Evolutionary conservation across 2,888 invertebrate species (phyloP), one percentile per base, ranked within the genome.

Genomic region (Microctonus aethiopoides): DNA sequence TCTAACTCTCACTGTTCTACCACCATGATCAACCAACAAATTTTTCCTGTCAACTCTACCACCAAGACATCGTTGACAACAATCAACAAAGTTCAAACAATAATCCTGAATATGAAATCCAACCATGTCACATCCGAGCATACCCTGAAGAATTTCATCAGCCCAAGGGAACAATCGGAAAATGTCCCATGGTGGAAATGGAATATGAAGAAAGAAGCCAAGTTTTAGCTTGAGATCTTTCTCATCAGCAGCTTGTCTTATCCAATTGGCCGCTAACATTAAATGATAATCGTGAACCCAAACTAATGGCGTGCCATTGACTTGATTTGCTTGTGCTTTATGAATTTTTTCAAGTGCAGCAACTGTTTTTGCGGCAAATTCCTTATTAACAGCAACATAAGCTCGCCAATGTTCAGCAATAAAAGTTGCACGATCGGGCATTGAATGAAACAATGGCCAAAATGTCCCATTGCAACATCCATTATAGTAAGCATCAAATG

Each of bases 241-340:
- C 79, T 95, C 94, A 79, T 95, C 95, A 0, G 93, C 93, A 20
- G 90, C 89, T 90, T 95, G 94, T 85, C 97, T 91, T 76, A 97
- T 93, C 91, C 95, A 95, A 85, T 95, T 95, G 41, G 97, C 95
- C 13, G 95, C 94, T 81, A 96, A 87, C 95, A 97, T 96, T 20
- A 97, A 89, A 83, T 97, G 97, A 84, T 97, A 97, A 84, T 97
- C 97, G 82, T 97, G 97, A 26, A 97, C 91, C 97, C 97, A 97
- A 2, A 97, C 92, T 69, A 97, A 91, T 0, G 96, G 95, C 13
- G 92, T 84, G 11, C 87, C 86, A 54, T 82, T 85, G n/a, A 74
- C 68, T 59, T 83, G 80, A 22, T 81, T 83, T 2, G 75, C 77
- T 63, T 83, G 83, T 46, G 84, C 82, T 57, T 83, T 81, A 70